Evolutionary conservation across 2,888 invertebrate genomes (phyloP), one percentile per base, ranked within the genome.

Genomic region (Tortrix viridana): DNA sequence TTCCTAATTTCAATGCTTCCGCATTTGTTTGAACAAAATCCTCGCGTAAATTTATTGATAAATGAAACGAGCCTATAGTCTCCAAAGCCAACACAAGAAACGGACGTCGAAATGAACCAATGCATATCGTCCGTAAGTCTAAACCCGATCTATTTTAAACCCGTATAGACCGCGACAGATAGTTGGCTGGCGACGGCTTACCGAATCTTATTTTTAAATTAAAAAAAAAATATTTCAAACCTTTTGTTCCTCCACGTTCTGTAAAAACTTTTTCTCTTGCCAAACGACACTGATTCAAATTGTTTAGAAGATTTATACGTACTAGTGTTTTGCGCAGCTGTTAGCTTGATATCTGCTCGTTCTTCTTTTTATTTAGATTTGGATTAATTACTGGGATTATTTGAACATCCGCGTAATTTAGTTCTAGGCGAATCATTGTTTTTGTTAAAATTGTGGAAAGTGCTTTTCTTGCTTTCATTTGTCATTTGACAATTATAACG

Each of bases 121-220:
- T 75, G 76, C 76, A 75, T 74, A 79, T 80, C 78, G 81, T 80
- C 74, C 75, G 72, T 76, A 79, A 77, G 81, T 76, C 77, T 79
- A 81, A 75, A 82, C 81, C 67, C 73, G 50, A 73, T 77, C 86
- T 88, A 88, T 88, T 88, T 88, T 78, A 68, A 79, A 76, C 82
- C 81, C 77, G 81, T 79, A 80, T 77, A 71, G 66, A 70, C 71
- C 70, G 71, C 83, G 88, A 88, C 89, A 88, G 84, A 85, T 87
- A 83, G 81, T 89, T 91, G 90, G 90, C 91, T 74, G 76, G 73
- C 85, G 81, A 70, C 82, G 76, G 77, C 83, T 83, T 79, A 81
- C 77, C 79, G 84, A 82, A 82, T 82, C 85, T 88, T 90, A 89
- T 89, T 89, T 90, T 88, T 79, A 77, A 82, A 75, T 73, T 73